phyloP scores from a whole-genome alignment of 2,797 vertebrate genomes.

The Peromyscus melanophrys region DNA sequence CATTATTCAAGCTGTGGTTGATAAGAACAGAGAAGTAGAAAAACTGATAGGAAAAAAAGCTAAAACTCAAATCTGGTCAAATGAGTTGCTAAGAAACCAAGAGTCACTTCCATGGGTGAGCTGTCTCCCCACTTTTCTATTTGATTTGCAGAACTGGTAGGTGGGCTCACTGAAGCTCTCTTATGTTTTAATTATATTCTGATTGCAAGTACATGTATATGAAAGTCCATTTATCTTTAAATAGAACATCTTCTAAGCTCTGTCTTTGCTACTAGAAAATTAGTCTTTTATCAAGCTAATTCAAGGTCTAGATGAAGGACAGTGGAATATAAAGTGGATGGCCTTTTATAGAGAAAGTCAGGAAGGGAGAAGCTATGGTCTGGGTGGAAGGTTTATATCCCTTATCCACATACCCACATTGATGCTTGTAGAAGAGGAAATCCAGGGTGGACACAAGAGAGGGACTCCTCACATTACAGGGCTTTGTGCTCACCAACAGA shows the following conservation, averaged over 20 bases:
- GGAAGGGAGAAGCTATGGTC: neutral
- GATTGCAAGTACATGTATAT: neutral
- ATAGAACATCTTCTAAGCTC: conserved; percentile 49
- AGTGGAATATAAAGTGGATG: conserved; percentile 23
- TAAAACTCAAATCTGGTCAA: neutral
- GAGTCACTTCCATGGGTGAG: neutral
- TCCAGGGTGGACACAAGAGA: neutral
- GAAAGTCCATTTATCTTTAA: conserved; percentile 70
- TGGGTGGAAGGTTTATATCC: neutral
- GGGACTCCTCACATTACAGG: rapidly evolving
- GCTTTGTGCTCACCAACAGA: neutral
- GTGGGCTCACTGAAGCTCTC: neutral
- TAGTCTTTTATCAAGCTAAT: conserved; percentile 73
- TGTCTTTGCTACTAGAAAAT: conserved; percentile 66
- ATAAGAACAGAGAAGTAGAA: neutral
- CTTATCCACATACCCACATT: neutral
- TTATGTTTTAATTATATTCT: conserved; percentile 69
- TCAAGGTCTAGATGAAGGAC: conserved; percentile 59
- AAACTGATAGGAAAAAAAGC: neutral
- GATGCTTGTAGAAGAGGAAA: neutral
- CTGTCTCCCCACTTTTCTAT: conserved; percentile 8
- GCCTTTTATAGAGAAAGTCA: conserved; percentile 49
- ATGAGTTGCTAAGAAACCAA: neutral
- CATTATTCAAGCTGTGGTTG: neutral
- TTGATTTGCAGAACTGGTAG: neutral